Base-by-base conservation (phyloP, 2,797 vertebrate species). In the Chrosomus eos region DNA sequence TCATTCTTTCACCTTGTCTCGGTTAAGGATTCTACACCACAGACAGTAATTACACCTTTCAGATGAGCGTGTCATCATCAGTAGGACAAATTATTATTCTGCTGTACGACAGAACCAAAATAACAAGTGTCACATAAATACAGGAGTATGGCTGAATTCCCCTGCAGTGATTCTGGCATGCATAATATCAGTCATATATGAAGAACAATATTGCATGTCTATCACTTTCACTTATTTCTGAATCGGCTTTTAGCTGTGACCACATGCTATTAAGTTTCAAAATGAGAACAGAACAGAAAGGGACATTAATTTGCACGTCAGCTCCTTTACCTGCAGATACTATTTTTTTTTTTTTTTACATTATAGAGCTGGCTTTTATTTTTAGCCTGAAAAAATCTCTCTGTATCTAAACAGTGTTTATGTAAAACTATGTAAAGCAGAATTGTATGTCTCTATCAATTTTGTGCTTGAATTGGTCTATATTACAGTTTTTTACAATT, bases 51-150 rank as follows among this genome's bases (percentile, higher is more conserved):
- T 75, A 33, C 3, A 55, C 73, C 73, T 75, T 31, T 7, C 31
- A 55, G 28, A 55, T 11, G 4, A 75, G 51, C 2, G 1, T 74
- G 31, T 38, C 31, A 75, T 75, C 51, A 55, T 31, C 51, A 16
- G 73, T 75, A 55, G 31, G 21, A 75, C 31, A n/a, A 75, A 58
- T 75, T 13, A 75, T 75, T 75, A 75, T 55, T 75, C 51, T 75
- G 28, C 11, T n/a, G 7, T 23, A 16, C 0, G 7, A 55, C 28
- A 75, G 31, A 55, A 75, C 36, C 13, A 36, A 75, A 58, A 55
- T 55, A 55, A n/a, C 48, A 55, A 36, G 31, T 36, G 19, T 75
- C 31, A 38, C 21, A 74, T 51, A 33, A 55, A n/a, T 9, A 75
- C 73, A 36, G 19, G 31, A 55, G 31, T 75, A 38, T 55, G 4